Conservation (phyloP, 2,888 invertebrate species). For the Apamea monoglypha region DNA sequence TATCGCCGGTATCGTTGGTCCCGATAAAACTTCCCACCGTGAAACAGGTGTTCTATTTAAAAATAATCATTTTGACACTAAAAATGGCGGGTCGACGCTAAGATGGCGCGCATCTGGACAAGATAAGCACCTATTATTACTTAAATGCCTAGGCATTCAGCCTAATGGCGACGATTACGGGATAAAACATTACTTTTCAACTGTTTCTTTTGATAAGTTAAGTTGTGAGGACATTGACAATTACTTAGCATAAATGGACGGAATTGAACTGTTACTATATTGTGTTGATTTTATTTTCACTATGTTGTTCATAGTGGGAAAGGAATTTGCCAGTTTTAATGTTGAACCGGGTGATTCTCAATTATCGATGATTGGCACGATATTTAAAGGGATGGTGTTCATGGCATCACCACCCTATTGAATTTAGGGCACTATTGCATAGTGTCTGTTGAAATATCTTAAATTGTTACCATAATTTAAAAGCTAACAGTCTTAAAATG, state of each 20-base stretch:
- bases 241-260: constrained; percentile 36
- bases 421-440: too few relatives aligned
- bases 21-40: constrained; percentile 46
- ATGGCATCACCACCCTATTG: too few relatives aligned
- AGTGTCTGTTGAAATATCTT: too few relatives aligned
- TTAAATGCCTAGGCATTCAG: constrained; percentile 61
- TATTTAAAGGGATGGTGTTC: too few relatives aligned
- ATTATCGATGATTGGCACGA: background rate
- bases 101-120: constrained; percentile 54
- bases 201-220: constrained; percentile 45
- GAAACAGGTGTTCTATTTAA: constrained; percentile 59
- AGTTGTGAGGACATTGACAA: constrained; percentile 41
- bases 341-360: background rate
- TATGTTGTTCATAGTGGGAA: background rate
- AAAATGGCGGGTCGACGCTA: constrained; percentile 40
- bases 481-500: too few relatives aligned
- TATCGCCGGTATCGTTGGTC: constrained; percentile 15
- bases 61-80: constrained; percentile 60
- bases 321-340: background rate
- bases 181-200: constrained; percentile 52
- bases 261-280: constrained; percentile 27
- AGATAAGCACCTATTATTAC: constrained; percentile 59
- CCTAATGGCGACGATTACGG: constrained; percentile 57
- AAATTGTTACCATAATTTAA: too few relatives aligned
- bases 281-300: constrained; percentile 34